Evolutionary conservation across 1,140 invertebrate genomes (phyloP).

Genomic region (Pygmarrhopalites habei): DNA sequence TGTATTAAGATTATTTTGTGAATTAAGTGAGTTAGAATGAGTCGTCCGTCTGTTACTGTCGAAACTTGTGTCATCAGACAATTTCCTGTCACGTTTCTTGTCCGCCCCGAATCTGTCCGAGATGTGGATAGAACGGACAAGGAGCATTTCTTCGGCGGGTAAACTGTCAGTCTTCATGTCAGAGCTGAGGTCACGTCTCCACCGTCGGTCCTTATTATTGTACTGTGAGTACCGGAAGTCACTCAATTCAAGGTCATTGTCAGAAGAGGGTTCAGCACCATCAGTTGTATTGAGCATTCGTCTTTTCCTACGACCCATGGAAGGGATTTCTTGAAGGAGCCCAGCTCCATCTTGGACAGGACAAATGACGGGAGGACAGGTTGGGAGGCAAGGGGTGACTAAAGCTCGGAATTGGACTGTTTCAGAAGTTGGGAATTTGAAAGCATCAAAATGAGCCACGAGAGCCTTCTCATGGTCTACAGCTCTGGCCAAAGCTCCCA

Average conservation of each 20-base stretch:
- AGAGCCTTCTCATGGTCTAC: slow-evolving; percentile 60
- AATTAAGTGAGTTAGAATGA: slow-evolving; percentile 4
- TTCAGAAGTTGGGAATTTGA: slow-evolving; percentile 91
- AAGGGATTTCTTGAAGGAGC: slow-evolving; percentile 68
- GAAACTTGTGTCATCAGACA: slow-evolving; percentile 26
- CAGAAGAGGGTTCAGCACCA: slow-evolving; percentile 11
- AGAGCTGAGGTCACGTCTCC: slow-evolving; percentile 27
- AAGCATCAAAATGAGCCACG: slow-evolving; percentile 87
- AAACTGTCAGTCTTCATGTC: slow-evolving; percentile 26
- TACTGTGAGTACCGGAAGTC: slow-evolving; percentile 7
- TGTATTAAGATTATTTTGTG: slow-evolving; percentile 16
- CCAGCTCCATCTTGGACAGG: slow-evolving; percentile 69
- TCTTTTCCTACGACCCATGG: slow-evolving; percentile 68
- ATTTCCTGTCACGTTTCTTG: slow-evolving; percentile 37
- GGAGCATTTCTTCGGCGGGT: slow-evolving; percentile 68
- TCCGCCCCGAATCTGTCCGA: slow-evolving; percentile 85
- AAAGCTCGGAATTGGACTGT: slow-evolving; percentile 88
- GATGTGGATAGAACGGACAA: slow-evolving; percentile 85
- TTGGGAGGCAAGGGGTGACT: slow-evolving; percentile 86
- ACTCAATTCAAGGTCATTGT: slow-evolving; percentile 29
- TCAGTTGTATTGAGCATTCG: slow-evolving; percentile 33
- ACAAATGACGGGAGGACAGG: slow-evolving; percentile 82
- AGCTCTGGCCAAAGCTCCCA: slow-evolving; percentile 81
- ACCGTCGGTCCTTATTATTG: slow-evolving; percentile 10
- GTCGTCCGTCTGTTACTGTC: slow-evolving; percentile 12